Percentiles rank a stretch among this genome's conserved stretches.
phyloP scores from a whole-genome alignment of 2,888 invertebrate species.

The Ctenicera cuprea region DNA sequence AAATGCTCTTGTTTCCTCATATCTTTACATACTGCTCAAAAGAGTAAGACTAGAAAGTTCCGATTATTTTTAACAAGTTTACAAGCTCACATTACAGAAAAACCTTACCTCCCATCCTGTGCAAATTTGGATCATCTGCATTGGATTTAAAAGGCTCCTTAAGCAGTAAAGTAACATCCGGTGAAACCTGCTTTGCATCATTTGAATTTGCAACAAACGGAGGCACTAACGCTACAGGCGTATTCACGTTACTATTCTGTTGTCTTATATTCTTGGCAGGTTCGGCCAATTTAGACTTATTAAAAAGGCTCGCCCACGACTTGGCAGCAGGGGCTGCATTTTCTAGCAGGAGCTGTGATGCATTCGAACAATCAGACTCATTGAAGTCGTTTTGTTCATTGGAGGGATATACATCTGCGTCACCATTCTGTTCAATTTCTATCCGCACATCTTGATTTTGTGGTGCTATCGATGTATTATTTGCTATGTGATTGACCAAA shows the following conservation, averaged over 20 bases:
- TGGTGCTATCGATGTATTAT: neutral
- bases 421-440: conserved; percentile 12
- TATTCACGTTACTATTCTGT: neutral
- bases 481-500: neutral
- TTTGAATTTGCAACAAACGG: conserved; percentile 71
- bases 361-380: neutral
- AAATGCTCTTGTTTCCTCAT: too few species aligned
- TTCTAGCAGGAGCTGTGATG: neutral
- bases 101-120: conserved; percentile 81
- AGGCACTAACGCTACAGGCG: conserved; percentile 71
- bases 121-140: conserved; percentile 80
- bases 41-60: too few species aligned
- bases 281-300: conserved; percentile 37
- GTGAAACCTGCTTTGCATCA: conserved; percentile 18
- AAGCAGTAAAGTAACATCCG: conserved; percentile 66
- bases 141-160: conserved; percentile 72
- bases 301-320: conserved; percentile 83
- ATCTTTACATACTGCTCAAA: too few species aligned
- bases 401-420: neutral
- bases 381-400: conserved; percentile 4
- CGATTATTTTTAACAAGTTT: too few species aligned
- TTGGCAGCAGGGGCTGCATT: conserved; percentile 69
- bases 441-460: neutral
- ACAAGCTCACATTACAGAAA: too few species aligned
- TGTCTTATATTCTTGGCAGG: neutral